Evolutionary conservation across 2,797 vertebrate species (phyloP), one percentile per base, ranked within the genome.

Genomic region (Hozukius guyotensis): DNA sequence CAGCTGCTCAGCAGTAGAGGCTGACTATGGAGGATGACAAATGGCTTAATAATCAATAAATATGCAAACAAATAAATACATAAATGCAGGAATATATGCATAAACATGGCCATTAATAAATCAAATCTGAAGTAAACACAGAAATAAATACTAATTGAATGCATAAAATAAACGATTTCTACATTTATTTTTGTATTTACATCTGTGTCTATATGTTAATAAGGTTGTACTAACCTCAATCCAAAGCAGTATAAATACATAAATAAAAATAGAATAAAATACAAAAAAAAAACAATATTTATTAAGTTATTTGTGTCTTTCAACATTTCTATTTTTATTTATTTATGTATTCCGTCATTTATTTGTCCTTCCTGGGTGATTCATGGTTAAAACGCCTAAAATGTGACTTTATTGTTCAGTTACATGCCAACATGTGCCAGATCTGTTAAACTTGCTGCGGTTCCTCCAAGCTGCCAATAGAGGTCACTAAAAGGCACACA

Each of bases 381-480:
- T 34, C 0, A 1, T 31, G 25, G 6, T 68, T 25, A 18, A 20
- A 38, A 36, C 60, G 7, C 5, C 4, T 49, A 53, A 53, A 53
- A 53, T 22, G n/a, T 68, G 12, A 13, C 25, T 46, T 70, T 24
- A 20, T 32, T 57, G 13, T 56, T 77, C n/a, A 18, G 13, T 18
- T 10, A 4, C 14, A 31, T 22, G 55, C 38, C 18, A 31, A 57
- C 31, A 18, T 31, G 34, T 64, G 53, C 20, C 42, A 72, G 56
- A 56, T n/a, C 8, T 7, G 9, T 38, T 81, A 11, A 29, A 14
- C 46, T 11, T 57, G 16, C 31, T 73, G 66, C 11, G 68, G 77
- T 83, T 79, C 29, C 27, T 2, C 3, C 1, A 22, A 6, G 29
- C 69, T 31, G 38, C 84, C 78, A 87, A 80, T 57, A 80, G 81